Evolutionary conservation across 2,888 invertebrate genomes (phyloP), one percentile per base, ranked within the genome.

Genomic region (Amitus sp.): DNA sequence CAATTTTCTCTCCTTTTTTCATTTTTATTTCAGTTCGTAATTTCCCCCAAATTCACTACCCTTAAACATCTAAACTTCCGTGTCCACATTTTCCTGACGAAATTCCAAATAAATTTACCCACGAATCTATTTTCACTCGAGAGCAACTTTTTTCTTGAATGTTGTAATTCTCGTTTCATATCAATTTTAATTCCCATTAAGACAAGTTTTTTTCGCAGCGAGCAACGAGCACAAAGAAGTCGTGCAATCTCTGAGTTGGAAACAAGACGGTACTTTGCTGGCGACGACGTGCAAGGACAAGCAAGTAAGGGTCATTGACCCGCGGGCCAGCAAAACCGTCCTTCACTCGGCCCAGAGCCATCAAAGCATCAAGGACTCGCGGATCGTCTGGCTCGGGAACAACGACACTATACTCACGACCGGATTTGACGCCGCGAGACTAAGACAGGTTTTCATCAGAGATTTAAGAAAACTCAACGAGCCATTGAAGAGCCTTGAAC

Each of bases 241-340:
- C 7, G 92, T 96, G 70, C 96, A 96, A 78, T 93, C 94, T 0
- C 86, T 94, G 0, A 91, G 92, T 62, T 98, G 97, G 97, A 93
- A 93, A 80, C 89, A 90, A 65, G 94, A 95, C 77, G 97, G 97
- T 7, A 87, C 87, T 48, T 84, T 87, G 1, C 76, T 97, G 49
- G 93, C 92, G 4, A 94, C 95, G 0, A 93, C 95, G 0, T 93
- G 94, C 82, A 96, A 96, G 82, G 98, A 98, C 82, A 94, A 94
- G 79, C 90, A 90, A 82, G 87, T 97, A 1, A 87, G 96, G 50
- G 87, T 97, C 30, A 85, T 94, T 70, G 95, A 97, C 83, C 95
- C 96, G 0, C 85, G 94, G 27, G 83, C 83, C 17, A 52, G 77
- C 2, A 72, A 72, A 60, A 79, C 74, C 57, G 85, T 87, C 19